Evolutionary conservation across 30 jellyfish, hydroid and myxozoan species (phyloP), one percentile per base, ranked within the genome.

Genomic region (Rhopilema esculentum): DNA sequence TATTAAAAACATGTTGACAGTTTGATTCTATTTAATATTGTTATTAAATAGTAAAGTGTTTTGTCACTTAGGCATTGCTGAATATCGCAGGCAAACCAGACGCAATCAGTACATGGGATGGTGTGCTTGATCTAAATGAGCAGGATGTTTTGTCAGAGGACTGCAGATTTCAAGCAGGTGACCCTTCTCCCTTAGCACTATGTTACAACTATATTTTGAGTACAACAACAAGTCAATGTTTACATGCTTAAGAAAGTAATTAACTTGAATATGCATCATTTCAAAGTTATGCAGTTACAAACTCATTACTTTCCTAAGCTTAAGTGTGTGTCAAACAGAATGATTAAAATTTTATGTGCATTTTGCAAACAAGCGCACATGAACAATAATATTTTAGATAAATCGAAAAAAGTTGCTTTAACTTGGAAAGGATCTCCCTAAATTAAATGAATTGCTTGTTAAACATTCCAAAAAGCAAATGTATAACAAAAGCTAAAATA

Each of bases 81-180:
- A 95, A 90, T 71, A 92, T 95, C 1, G 88, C 92, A 81, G 98
- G 98, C 27, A 95, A 95, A 68, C 99, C 99, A 91, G 99, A 95
- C 86, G 95, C 97, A 15, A 87, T 95, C 73, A 85, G 90, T 72
- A 95, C 98, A 23, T 95, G 99, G 99, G 99, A 95, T 87, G 97
- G 98, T 16, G 83, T 88, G 20, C 85, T 95, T 8, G 98, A 95
- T 40, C 92, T 95, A 81, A 82, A 87, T 69, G 99, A 95, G 68
- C 99, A 95, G 79, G 99, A 95, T 77, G 94, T 95, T 20, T 80
- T 95, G 86, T 90, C 87, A 52, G 99, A 95, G 77, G 99, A 95
- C 66, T 95, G 99, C 88, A 72, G 93, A 49, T 67, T 90, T 48
- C 99, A 95, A 95, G 96, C 99, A 22, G 99, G 99, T 95, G 86